Conservation (phyloP, 2,797 vertebrate species). For the Tinamus major region DNA sequence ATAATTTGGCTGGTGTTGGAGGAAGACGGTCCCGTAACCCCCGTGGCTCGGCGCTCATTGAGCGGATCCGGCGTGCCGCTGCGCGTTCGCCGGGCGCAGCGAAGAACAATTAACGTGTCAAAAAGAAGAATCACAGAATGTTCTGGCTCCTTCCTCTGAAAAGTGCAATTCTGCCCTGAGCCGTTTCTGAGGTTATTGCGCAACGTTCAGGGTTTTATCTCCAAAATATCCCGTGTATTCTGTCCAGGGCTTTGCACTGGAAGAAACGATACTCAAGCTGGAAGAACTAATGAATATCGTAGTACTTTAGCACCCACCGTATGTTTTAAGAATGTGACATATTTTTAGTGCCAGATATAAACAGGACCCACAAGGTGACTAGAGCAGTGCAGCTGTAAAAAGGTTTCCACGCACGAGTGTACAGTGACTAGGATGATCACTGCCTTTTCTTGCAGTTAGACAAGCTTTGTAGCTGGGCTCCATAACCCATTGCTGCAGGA, state of each 20-base stretch:
- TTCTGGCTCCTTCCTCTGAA: slow-evolving; percentile 70
- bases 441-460: neutral
- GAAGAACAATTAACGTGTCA: slow-evolving; percentile 84
- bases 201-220: slow-evolving; percentile 66
- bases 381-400: neutral
- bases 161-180: slow-evolving; percentile 73
- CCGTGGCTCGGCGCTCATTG: slow-evolving; percentile 81
- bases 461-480: neutral
- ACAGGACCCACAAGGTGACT: neutral
- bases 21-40: slow-evolving; percentile 80
- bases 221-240: slow-evolving; percentile 62
- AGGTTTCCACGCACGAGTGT: accelerated
- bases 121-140: slow-evolving; percentile 78
- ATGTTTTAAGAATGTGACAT: neutral
- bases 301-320: neutral
- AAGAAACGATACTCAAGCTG: neutral
- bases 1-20: slow-evolving; percentile 85
- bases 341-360: neutral
- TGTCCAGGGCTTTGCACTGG: neutral
- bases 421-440: neutral
- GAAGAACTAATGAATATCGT: neutral
- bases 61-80: slow-evolving; percentile 82
- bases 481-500: accelerated
- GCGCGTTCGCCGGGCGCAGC: slow-evolving; percentile 77
- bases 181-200: slow-evolving; percentile 73